A percentile compares a stretch with the other conserved stretches of the same genome.
Conservation (phyloP, 2,888 invertebrate species). For the Melangyna quadrimaculata region DNA sequence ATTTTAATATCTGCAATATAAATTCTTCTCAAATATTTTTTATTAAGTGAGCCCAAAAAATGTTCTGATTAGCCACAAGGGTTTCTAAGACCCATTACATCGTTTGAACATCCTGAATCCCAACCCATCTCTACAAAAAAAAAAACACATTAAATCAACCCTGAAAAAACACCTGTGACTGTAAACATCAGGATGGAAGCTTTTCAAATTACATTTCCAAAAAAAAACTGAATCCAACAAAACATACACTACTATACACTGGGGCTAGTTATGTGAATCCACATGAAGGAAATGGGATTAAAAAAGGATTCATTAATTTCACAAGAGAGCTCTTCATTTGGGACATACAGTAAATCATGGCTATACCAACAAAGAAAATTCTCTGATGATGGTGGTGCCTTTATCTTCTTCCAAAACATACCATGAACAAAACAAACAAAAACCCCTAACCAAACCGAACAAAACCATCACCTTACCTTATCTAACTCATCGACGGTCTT, state of each 20-base stretch:
- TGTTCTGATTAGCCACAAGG: slow-evolving; percentile 43
- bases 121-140: neutral
- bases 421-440: slow-evolving; percentile 30
- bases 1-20: neutral
- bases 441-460: slow-evolving; percentile 27
- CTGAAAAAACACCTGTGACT: slow-evolving; percentile 54
- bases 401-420: neutral
- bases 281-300: slow-evolving; percentile 21
- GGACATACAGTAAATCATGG: slow-evolving; percentile 53
- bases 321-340: slow-evolving; percentile 52
- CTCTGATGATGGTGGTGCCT: neutral
- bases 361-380: slow-evolving; percentile 1
- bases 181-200: neutral
- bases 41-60: slow-evolving; percentile 20
- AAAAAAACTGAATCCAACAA: slow-evolving; percentile 22
- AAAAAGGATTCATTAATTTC: slow-evolving; percentile 64
- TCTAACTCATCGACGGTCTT: slow-evolving; percentile 79
- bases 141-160: slow-evolving; percentile 36
- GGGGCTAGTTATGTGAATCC: slow-evolving; percentile 5
- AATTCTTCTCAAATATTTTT: slow-evolving; percentile 10
- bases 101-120: neutral
- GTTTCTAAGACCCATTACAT: neutral
- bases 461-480: slow-evolving; percentile 76
- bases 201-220: slow-evolving; percentile 48
- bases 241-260: slow-evolving; percentile 62